A percentile compares a stretch with the other conserved stretches of the same genome.
These are phyloP conservation scores for Drosophila ficusphila DNA, from an alignment of 1,140 invertebrate species.

Conservation along the genomic window DNA sequence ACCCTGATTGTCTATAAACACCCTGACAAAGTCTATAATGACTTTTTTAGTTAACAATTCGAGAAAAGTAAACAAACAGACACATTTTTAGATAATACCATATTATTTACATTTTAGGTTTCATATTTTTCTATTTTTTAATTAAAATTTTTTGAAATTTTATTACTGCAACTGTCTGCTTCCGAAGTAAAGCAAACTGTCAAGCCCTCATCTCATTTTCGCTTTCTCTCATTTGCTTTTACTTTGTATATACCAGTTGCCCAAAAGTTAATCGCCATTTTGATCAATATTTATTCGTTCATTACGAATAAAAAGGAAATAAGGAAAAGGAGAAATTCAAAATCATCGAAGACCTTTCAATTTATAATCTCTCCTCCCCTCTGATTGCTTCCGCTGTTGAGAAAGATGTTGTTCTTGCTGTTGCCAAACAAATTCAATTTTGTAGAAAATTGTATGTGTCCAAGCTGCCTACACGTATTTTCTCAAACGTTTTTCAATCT, in stretches of 20 bases:
- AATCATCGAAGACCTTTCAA: conserved; percentile 47
- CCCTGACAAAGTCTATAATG: too few relatives aligned
- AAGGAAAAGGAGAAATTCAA: conserved; percentile 25
- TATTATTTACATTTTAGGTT: too few relatives aligned
- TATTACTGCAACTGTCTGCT: too few relatives aligned
- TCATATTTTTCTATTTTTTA: too few relatives aligned
- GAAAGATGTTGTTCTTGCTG: conserved; percentile 23
- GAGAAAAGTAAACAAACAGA: too few relatives aligned
- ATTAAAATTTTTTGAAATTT: too few relatives aligned
- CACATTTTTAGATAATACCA: too few relatives aligned
- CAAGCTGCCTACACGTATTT: conserved; percentile 68
- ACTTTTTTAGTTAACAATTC: too few relatives aligned
- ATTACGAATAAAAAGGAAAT: conserved; percentile 22
- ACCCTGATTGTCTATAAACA: too few relatives aligned
- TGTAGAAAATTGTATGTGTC: conserved; percentile 71
- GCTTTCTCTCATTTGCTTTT: too few relatives aligned
- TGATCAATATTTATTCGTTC: conserved; percentile 32
- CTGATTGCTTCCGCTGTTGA: conserved; percentile 66
- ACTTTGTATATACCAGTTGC: conserved; percentile 14
- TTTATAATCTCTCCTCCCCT: neutral
- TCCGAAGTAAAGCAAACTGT: too few relatives aligned
- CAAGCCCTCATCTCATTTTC: too few relatives aligned
- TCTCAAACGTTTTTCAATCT: conserved; percentile 70
- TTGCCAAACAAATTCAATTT: conserved; percentile 69
- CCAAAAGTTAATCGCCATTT: conserved; percentile 44